Evolutionary conservation across 2,113 vertebrate species (phyloP).

Genomic region (Ctenomys sociabilis): DNA sequence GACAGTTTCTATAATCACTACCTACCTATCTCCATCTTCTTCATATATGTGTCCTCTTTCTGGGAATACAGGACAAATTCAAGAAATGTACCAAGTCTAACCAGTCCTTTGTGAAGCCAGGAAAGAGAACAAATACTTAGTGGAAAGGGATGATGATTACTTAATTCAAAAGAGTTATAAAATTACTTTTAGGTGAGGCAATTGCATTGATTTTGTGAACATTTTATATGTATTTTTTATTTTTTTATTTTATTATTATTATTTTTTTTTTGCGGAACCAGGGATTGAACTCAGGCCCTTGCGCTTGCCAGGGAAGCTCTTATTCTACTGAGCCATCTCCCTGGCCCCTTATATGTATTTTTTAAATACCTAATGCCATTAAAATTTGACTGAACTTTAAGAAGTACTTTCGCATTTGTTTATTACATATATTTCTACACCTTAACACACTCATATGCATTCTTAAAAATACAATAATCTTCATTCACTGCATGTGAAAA

Average conservation of each 20-base stretch:
- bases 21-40: neutral
- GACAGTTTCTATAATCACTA: neutral
- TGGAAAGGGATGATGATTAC: conserved; percentile 83
- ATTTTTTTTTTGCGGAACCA: no score
- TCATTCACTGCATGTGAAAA: conserved; percentile 41
- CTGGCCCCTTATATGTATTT: no score
- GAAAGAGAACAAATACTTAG: conserved; percentile 79
- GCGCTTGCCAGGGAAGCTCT: no score
- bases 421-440: conserved; percentile 64
- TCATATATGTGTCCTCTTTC: neutral
- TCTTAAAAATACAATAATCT: conserved; percentile 12
- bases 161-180: conserved; percentile 85
- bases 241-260: no score
- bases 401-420: conserved; percentile 76
- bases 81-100: conserved; percentile 79
- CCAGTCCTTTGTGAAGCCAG: conserved; percentile 78
- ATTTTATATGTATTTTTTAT: no score
- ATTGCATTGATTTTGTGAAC: conserved; percentile 76
- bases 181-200: conserved; percentile 82
- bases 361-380: conserved; percentile 68
- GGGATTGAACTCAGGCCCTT: no score
- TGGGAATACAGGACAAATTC: conserved; percentile 79
- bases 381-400: conserved; percentile 76
- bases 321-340: no score
- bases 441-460: conserved; percentile 35